Base-by-base conservation (phyloP, 1,140 invertebrate genomes). In the Rhopalosiphum padi region DNA sequence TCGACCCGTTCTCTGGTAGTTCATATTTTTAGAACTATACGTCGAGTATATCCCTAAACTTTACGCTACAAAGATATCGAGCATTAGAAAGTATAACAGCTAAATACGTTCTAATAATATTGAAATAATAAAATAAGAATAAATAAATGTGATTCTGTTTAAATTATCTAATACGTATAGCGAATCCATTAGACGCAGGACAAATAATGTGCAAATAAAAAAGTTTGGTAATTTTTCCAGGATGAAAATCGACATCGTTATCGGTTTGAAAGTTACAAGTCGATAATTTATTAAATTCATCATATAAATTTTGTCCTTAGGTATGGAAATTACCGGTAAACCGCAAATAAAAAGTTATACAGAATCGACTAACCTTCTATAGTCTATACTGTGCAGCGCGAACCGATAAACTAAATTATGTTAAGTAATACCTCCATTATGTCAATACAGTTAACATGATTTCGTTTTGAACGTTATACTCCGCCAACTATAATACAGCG, bases 11-110 rank as follows among this genome's bases (percentile, higher is more conserved):
- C 37, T 85, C 23, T 41, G 46, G 46, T 46, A 46, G 86, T 88
- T 41, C 46, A 88, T 88, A 88, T 88, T 88, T 88, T 88, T 88
- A 88, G 86, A 88, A 48, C 46, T 21, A 88, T 88, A 18, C 30
- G 86, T 43, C 25, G 41, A 25, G 23, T 85, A 68, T 60, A 68
- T 68, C 30, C 30, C 60, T 68, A 43, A 86, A 46, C 8, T n/a
- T 25, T 4, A 43, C 25, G 8, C 9, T 41, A 85, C 9, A 51
- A 48, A 22, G 30, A 88, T 51, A 88, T 88, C n/a, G 30, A 88
- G 21, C n/a, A n/a, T n/a, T 48, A 88, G 18, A 88, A 48, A 88
- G 85, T n/a, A 48, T 30, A 48, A 87, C 60, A 60, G 30, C 60
- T 68, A 68, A 68, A 60, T n/a, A 68, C n/a, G 30, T 77, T 68